Base-by-base conservation (phyloP, 2,113 vertebrate genomes). In the Otis tarda region DNA sequence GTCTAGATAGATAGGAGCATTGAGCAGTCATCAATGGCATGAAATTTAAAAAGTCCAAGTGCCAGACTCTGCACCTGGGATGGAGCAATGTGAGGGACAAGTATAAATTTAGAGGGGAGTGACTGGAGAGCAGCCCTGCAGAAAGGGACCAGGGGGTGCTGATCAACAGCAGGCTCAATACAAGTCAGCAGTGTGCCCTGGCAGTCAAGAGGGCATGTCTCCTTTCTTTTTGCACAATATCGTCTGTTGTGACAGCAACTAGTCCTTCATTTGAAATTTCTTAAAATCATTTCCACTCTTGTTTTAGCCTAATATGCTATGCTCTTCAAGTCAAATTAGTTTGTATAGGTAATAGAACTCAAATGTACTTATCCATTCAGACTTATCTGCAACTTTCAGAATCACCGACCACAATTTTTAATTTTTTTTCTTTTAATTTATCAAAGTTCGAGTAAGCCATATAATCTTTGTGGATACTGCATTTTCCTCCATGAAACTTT, bases 21-120 rank as follows among this genome's bases (percentile, higher is more conserved):
- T 25, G 37, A 15, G 20, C 22, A 52, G 1, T 43, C 41, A 43
- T 43, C 41, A 43, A 15, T 43, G 41, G 41, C 41, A 43, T 43
- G 41, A 43, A 43, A 43, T 43, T 43, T 43, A 43, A 43, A 43
- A 43, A 43, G 41, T 43, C 14, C 41, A 41, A 41, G 41, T 41
- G 41, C 41, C 41, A 41, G 41, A 41, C 41, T 43, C 23, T 57
- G 63, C 10, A 33, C 9, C 7, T 64, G 35, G n/a, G 31, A 10
- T 4, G 4, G 14, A 69, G 8, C 56, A 57, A 28, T 2, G 3
- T 5, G 1, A 2, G 21, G 37, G 10, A n/a, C 18, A 37, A 57
- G 15, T 37, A 14, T 33, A 39, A 59, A 53, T 3, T 9, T 10
- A 14, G 39, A 61, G 41, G 27, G 31, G 11, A 63, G 20, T 18